A percentile compares a stretch with the other conserved stretches of the same genome.
Evolutionary conservation across 2,888 invertebrate genomes (phyloP).

Genomic region (Ferrisia virgata): DNA sequence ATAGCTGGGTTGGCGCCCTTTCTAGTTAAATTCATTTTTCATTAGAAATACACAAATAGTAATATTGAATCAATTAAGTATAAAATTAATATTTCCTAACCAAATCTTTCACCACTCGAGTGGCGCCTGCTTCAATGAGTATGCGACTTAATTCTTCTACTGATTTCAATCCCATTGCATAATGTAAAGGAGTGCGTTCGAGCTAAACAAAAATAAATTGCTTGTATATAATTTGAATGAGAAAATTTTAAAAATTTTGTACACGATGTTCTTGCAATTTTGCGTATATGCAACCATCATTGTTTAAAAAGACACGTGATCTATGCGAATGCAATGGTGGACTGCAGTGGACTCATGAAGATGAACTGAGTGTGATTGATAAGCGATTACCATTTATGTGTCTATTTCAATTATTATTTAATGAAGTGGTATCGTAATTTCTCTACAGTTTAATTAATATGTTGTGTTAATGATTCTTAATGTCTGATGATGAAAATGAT

Average conservation of each 20-base stretch:
- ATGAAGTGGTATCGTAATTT: too few relatives aligned
- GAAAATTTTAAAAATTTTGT: background rate
- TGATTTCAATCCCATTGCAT: slow-evolving; percentile 84
- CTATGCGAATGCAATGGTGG: too few relatives aligned
- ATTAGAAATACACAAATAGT: background rate
- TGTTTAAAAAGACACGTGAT: too few relatives aligned
- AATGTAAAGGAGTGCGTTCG: slow-evolving; percentile 83
- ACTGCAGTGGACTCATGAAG: too few relatives aligned
- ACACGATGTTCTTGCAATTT: background rate
- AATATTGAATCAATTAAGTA: background rate
- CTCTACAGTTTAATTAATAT: too few relatives aligned
- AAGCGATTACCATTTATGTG: too few relatives aligned
- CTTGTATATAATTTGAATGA: background rate
- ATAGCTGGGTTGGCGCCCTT: slow-evolving; percentile 84
- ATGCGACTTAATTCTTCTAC: slow-evolving; percentile 77
- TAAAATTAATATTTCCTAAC: slow-evolving; percentile 52
- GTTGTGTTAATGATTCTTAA: too few relatives aligned
- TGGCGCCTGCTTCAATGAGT: slow-evolving; percentile 78
- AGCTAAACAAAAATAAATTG: slow-evolving; percentile 60
- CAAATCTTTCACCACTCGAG: slow-evolving; percentile 78
- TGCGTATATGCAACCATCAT: too few relatives aligned
- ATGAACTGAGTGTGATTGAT: too few relatives aligned
- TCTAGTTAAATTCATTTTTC: slow-evolving; percentile 54
- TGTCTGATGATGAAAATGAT: too few relatives aligned
- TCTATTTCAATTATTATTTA: too few relatives aligned